These are phyloP conservation scores for Cyprinodon variegatus DNA, from an alignment of 2,113 vertebrate species.

Conservation along the genomic window DNA sequence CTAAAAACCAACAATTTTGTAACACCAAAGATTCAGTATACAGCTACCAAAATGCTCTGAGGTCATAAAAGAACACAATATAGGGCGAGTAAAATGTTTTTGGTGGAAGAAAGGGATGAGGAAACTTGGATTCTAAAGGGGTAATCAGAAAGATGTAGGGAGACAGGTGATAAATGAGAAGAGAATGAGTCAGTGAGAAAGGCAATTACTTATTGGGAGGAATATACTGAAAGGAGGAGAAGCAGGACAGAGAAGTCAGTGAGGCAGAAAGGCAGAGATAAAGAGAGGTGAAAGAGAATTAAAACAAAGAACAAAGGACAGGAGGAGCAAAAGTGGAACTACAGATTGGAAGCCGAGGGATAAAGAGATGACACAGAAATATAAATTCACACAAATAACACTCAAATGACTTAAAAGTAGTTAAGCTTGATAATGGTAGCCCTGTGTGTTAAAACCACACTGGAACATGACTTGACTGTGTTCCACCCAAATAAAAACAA, in stretches of 20 bases:
- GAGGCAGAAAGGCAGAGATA: conserved; percentile 26
- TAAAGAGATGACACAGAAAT: conserved; percentile 5
- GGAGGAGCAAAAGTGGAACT: neutral
- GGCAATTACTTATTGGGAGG: conserved; percentile 59
- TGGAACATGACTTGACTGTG: conserved; percentile 33
- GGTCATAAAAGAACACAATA: conserved; percentile 8
- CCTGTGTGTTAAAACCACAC: conserved; percentile 17
- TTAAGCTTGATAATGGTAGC: neutral
- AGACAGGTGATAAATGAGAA: conserved; percentile 62
- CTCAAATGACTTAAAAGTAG: neutral
- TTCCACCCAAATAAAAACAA: conserved; percentile 41
- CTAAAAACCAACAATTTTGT: neutral
- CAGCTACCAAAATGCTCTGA: neutral
- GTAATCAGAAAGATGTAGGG: conserved; percentile 59
- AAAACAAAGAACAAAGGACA: conserved; percentile 25
- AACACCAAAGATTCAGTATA: neutral
- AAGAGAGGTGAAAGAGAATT: conserved; percentile 8
- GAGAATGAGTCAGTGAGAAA: conserved; percentile 57
- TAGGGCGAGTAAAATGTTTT: conserved; percentile 14
- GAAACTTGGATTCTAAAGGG: conserved; percentile 55
- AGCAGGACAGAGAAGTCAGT: conserved; percentile 24
- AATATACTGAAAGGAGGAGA: conserved; percentile 39
- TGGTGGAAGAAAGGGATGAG: conserved; percentile 31
- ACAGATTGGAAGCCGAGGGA: neutral
- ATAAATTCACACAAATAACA: neutral